Evolutionary conservation across 2,888 invertebrate species (phyloP).

Genomic region (Margaritifera margaritifera): DNA sequence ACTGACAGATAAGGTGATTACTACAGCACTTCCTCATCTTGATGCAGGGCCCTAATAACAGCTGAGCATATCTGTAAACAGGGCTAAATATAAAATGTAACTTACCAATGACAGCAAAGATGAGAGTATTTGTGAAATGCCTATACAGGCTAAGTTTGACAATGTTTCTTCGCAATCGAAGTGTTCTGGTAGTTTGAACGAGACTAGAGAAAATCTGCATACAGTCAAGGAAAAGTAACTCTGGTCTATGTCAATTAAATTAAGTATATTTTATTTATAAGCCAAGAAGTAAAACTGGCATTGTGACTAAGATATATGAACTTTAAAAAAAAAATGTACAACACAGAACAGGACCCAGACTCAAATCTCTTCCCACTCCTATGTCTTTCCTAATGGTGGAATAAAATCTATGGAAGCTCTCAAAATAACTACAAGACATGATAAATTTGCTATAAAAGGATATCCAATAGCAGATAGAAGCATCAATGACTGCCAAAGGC

Average conservation of each 20-base stretch:
- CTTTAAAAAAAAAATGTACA: too few species aligned
- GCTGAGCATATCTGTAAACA: too few species aligned
- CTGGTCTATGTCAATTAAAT: background rate
- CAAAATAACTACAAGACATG: background rate
- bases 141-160: conserved; percentile 91
- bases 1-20: too few species aligned
- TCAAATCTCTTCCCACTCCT: too few species aligned
- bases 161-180: conserved; percentile 89
- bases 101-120: conserved; percentile 85
- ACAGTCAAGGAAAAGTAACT: conserved; percentile 53
- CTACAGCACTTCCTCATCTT: too few species aligned
- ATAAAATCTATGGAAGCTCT: background rate
- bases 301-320: too few species aligned
- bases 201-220: conserved; percentile 76
- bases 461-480: conserved; percentile 93
- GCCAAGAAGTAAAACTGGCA: too few species aligned
- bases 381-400: too few species aligned
- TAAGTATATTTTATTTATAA: too few species aligned
- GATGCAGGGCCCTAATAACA: too few species aligned
- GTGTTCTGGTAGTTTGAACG: conserved; percentile 90
- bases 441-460: conserved; percentile 56
- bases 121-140: conserved; percentile 94
- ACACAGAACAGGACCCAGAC: too few species aligned
- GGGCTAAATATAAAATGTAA: background rate
- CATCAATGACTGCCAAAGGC: conserved; percentile 86